Evolutionary conservation across 2,113 vertebrate genomes (phyloP).

Genomic region (Noturus placidus): DNA sequence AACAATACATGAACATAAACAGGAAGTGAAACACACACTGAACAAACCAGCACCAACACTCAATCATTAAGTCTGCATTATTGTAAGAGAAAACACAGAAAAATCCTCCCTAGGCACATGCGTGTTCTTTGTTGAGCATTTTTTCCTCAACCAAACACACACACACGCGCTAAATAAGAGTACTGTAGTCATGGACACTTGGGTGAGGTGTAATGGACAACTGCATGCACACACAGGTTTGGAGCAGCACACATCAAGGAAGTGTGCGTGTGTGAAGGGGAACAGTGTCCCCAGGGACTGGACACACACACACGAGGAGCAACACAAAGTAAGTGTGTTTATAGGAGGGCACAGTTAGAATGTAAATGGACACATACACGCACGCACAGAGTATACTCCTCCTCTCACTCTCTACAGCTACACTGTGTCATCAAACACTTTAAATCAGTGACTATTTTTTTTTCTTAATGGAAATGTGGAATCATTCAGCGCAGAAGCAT

Average conservation of each 20-base stretch:
- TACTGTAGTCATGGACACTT: conserved; percentile 14
- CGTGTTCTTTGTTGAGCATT: background rate
- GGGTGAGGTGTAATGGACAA: conserved; percentile 6
- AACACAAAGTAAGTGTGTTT: background rate
- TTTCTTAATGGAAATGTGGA: conserved; percentile 67
- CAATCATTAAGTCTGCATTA: background rate
- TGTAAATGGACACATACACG: background rate
- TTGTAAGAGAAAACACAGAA: background rate
- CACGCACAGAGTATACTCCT: background rate
- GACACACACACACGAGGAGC: background rate
- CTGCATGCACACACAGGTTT: background rate
- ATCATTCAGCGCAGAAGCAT: conserved; percentile 72
- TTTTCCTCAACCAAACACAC: no score
- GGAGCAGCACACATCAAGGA: conserved; percentile 22
- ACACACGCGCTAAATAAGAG: background rate
- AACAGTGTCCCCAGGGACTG: background rate
- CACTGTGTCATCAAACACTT: conserved; percentile 33
- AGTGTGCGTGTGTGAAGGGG: background rate
- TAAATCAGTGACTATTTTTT: conserved; percentile 44
- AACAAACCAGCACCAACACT: background rate
- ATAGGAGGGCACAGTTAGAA: background rate
- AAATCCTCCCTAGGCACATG: background rate
- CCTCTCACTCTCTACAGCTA: conserved; percentile 17
- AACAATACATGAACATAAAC: background rate
- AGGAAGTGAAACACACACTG: background rate